Conservation (phyloP, 2,113 vertebrate genomes). For the Xiphophorus hellerii region DNA sequence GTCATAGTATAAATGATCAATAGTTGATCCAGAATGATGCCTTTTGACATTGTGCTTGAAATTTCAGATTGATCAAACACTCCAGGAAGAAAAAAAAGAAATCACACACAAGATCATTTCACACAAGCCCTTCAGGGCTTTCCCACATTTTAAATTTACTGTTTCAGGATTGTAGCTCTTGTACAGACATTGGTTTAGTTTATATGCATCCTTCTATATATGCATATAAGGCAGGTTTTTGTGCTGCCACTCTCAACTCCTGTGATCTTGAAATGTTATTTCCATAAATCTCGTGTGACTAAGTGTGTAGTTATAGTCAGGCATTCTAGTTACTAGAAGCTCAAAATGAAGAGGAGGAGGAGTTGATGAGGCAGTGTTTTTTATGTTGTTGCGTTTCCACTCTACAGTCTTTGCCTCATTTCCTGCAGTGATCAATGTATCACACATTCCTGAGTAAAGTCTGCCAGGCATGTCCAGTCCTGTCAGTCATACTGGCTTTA, state of each 20-base stretch:
- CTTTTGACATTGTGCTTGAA: no score
- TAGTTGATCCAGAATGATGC: no score
- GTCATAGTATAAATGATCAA: background rate
- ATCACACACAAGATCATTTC: background rate
- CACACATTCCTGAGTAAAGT: constrained; percentile 55
- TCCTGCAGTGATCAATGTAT: constrained; percentile 2
- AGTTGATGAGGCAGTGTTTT: background rate
- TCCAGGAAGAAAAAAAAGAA: background rate
- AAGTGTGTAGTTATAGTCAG: background rate
- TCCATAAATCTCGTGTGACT: background rate
- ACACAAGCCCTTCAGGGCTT: background rate
- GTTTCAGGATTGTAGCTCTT: background rate
- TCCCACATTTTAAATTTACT: background rate
- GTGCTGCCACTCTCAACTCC: background rate
- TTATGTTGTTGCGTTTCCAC: background rate
- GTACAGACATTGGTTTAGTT: background rate
- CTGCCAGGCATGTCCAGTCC: constrained; percentile 44
- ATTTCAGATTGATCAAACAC: no score
- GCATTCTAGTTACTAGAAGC: background rate
- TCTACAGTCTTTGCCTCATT: background rate
- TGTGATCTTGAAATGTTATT: background rate
- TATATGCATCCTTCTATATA: background rate
- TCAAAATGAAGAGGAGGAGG: background rate
- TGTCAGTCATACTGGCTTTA: constrained; percentile 1
- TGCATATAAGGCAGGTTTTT: no score